Percentiles rank a stretch among this genome's conserved stretches.
These are phyloP conservation scores for Heterocephalus glaber DNA, from an alignment of 2,113 vertebrate genomes.

Conservation along the genomic window DNA sequence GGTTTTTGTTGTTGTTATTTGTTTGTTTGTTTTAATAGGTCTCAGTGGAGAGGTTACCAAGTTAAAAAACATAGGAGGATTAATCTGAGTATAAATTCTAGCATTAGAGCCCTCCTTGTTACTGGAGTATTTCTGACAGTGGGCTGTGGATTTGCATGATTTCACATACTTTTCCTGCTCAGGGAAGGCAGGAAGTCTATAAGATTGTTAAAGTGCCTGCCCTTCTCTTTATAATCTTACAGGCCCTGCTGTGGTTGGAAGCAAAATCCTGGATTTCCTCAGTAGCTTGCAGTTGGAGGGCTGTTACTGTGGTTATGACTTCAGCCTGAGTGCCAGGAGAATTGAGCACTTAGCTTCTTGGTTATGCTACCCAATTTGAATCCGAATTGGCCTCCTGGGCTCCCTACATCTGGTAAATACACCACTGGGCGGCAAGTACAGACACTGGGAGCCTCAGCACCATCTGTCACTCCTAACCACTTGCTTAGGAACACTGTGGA, in stretches of 20 bases:
- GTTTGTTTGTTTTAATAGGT: neutral
- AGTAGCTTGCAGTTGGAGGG: neutral
- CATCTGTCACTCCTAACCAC: neutral
- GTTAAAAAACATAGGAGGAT: neutral
- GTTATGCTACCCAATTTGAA: neutral
- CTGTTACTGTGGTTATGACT: neutral
- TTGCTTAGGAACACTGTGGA: neutral
- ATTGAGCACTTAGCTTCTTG: neutral
- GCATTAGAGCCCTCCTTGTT: neutral
- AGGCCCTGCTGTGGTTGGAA: conserved; percentile 45
- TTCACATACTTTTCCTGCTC: conserved; percentile 42
- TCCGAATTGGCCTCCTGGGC: neutral
- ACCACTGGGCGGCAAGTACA: neutral
- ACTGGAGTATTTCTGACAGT: neutral
- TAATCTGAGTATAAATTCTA: neutral
- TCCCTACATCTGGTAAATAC: neutral
- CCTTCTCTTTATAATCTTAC: conserved; percentile 7
- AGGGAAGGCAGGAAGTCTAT: conserved; percentile 11
- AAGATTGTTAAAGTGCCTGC: neutral
- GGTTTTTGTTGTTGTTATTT: neutral
- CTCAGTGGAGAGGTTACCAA: neutral
- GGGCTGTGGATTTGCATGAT: neutral
- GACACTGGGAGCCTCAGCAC: fast-evolving
- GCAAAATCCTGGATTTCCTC: conserved; percentile 67
- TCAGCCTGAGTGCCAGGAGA: neutral